Conservation (phyloP, 2,888 invertebrate species). For the Rhorus exstirpatorius region DNA sequence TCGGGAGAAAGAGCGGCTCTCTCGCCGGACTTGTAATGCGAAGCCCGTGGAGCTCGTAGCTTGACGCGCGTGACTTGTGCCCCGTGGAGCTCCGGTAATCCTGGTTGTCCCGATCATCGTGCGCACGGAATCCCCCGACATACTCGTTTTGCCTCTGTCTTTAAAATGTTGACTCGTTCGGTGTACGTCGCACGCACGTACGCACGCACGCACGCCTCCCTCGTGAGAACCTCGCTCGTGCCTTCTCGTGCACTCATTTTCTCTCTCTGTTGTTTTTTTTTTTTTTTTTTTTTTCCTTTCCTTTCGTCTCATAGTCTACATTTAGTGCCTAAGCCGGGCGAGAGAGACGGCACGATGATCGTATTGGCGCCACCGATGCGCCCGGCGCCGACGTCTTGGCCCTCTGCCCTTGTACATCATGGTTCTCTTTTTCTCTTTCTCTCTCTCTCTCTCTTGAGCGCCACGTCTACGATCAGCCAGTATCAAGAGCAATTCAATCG, state of each 20-base stretch:
- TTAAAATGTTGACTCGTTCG: conserved; percentile 32
- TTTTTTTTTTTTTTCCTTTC: conserved; percentile 13
- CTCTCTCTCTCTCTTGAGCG: background rate
- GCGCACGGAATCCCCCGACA: conserved; percentile 63
- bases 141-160: conserved; percentile 29
- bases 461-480: background rate
- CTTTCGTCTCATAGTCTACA: conserved; percentile 37
- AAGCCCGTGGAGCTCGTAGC: conserved; percentile 63
- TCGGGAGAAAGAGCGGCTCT: conserved; percentile 7
- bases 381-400: conserved; percentile 59
- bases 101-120: conserved; percentile 59
- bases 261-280: conserved; percentile 7
- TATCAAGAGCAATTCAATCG: background rate
- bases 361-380: conserved; percentile 58
- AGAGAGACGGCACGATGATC: conserved; percentile 27
- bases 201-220: conserved; percentile 64
- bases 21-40: conserved; percentile 66
- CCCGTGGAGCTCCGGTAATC: conserved; percentile 58
- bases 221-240: conserved; percentile 72
- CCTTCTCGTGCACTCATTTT: conserved; percentile 55
- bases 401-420: background rate
- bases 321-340: conserved; percentile 25
- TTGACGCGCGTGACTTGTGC: conserved; percentile 69
- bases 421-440: background rate
- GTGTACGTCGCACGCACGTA: conserved; percentile 56